Evolutionary conservation across 2,797 vertebrate genomes (phyloP), one percentile per base, ranked within the genome.

Genomic region (Lagocephalus sceleratus): DNA sequence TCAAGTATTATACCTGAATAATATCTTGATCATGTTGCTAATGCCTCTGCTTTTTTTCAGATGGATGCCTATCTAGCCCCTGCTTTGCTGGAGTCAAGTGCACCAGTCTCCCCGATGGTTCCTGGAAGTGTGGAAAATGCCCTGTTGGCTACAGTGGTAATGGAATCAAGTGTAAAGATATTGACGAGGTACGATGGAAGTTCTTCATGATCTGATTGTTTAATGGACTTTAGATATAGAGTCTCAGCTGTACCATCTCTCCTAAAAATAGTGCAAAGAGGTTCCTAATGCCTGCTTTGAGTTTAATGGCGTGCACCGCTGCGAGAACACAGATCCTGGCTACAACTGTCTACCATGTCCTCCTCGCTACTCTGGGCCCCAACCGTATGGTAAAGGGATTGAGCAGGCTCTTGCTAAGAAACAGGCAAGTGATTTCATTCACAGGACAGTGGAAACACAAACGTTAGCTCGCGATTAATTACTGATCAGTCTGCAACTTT

Each of bases 291-390:
- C 95, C 47, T 99, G 97, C 87, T 98, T 98, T 74, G 91, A 85
- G 71, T 92, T 95, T 71, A 97, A 94, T 0, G 96, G 94, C 2
- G 92, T 92, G n/a, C 95, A 98, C 65, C 90, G 93, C 62, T 99
- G 97, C 83, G 89, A 97, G 87, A 99, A 99, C 78, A 96, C 95
- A 5, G 91, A 92, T 17, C 97, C 97, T 3, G 97, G 97, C 20
- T 99, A 99, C 87, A 96, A 98, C 85, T 99, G 97, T 71, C 87
- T 94, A 57, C 95, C 97, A 48, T 99, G 97, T 69, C 97, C 97
- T 5, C 84, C 93, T 1, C 94, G 95, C 51, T 99, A 91, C 86
- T 90, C 91, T 1, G 97, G 97, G 66, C 73, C 90, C 0, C 97
- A 97, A 81, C 97, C 97, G 0, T 99, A 92, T 17, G 97, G 97